These are phyloP conservation scores for Pogonus chalceus DNA, from an alignment of 1,140 invertebrate species.

Conservation along the genomic window DNA sequence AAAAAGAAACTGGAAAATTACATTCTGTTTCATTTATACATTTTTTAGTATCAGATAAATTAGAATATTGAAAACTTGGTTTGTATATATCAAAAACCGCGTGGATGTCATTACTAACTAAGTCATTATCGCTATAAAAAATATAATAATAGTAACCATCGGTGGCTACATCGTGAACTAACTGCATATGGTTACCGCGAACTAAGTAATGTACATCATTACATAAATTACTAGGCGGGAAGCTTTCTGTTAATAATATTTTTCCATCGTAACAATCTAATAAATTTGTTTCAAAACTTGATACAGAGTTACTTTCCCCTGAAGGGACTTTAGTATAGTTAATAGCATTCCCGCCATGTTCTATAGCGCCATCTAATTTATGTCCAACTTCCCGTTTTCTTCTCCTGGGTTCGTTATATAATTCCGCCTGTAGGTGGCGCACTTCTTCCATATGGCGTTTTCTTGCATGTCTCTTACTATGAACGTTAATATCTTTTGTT, in stretches of 20 bases:
- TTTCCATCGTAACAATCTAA: conserved; percentile 61
- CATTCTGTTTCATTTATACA: conserved; percentile 70
- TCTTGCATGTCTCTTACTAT: conserved; percentile 23
- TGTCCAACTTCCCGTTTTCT: conserved; percentile 40
- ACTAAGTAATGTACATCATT: conserved; percentile 55
- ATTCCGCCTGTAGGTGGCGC: neutral
- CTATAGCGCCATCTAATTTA: conserved; percentile 54
- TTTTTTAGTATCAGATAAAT: conserved; percentile 50
- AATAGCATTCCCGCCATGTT: conserved; percentile 59
- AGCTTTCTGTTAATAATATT: conserved; percentile 57
- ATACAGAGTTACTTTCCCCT: conserved; percentile 51
- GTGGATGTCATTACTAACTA: conserved; percentile 65
- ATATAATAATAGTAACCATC: conserved; percentile 81
- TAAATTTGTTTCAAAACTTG: conserved; percentile 67
- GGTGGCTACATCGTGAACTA: conserved; percentile 53
- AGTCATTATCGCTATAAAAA: conserved; percentile 76
- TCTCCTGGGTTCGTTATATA: conserved; percentile 21
- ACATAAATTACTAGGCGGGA: conserved; percentile 50
- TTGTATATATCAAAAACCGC: conserved; percentile 76
- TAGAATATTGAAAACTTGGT: conserved; percentile 66
- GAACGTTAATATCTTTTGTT: conserved; percentile 9
- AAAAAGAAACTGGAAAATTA: conserved; percentile 54
- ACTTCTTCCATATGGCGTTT: conserved; percentile 4
- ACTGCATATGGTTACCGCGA: conserved; percentile 47
- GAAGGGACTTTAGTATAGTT: conserved; percentile 39